Evolutionary conservation across 2,797 vertebrate species (phyloP), one percentile per base, ranked within the genome.

Genomic region (Eospalax fontanierii): DNA sequence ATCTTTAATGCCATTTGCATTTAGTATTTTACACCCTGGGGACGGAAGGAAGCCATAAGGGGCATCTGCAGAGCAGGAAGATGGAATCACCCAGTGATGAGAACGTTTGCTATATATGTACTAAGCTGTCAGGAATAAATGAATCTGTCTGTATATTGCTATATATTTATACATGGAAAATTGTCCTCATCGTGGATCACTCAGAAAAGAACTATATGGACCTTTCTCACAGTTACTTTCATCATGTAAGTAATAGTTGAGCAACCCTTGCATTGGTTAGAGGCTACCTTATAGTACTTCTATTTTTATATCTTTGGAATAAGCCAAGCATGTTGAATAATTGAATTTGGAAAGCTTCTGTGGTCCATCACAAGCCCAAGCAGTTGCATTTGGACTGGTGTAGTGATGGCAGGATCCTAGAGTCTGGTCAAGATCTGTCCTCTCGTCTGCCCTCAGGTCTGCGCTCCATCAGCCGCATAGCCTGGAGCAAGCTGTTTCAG

Each of bases 401-500:
- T 46, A 33, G 4, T 15, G n/a, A n/a, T n/a, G 12, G 70, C 21
- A 59, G 81, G 28, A 14, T 33, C 11, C 0, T 74, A 50, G 63
- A 2, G 0, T 0, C 1, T 30, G 90, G 59, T 65, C 19, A 19
- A n/a, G 87, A n/a, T 5, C 61, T 63, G 61, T 21, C 61, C 61
- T 63, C n/a, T n/a, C n/a, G n/a, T n/a, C n/a, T n/a, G n/a, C n/a
- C n/a, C n/a, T n/a, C n/a, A n/a, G n/a, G n/a, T n/a, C n/a, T n/a
- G n/a, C n/a, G n/a, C n/a, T n/a, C 65, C 8, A 4, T 43, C 59
- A 40, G 6, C 30, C 8, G 4, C 16, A 7, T 81, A 59, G 92
- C n/a, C 24, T 74, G 40, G 63, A 81, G 1, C 11, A 24, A n/a
- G 4, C 4, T 11, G 4, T 22, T 0, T 73, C 50, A 61, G 28